Percentiles rank a stretch among this genome's conserved stretches.
Evolutionary conservation across 1,140 invertebrate species (phyloP).

Genomic region (Eriosoma lanigerum): DNA sequence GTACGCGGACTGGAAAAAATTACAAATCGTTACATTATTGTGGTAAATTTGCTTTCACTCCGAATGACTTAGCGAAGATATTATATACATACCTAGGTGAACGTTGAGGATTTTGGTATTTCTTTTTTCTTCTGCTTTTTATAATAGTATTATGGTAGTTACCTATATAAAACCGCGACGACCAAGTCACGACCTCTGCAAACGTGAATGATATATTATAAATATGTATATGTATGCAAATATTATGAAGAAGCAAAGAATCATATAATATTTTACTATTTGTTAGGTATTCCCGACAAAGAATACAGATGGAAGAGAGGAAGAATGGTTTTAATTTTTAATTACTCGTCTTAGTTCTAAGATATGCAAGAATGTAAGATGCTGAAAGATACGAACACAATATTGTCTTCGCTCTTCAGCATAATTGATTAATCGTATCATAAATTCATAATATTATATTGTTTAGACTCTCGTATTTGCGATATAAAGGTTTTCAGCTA

Average conservation of each 20-base stretch:
- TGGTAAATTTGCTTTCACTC: slow-evolving; percentile 47
- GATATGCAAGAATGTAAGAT: slow-evolving; percentile 18
- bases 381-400: slow-evolving; percentile 2
- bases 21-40: slow-evolving; percentile 27
- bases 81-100: neutral
- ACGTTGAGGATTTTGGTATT: neutral
- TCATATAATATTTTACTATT: neutral
- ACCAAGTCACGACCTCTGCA: neutral
- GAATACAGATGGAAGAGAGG: neutral
- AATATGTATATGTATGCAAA: neutral
- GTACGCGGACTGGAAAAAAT: slow-evolving; percentile 21
- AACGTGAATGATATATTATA: neutral
- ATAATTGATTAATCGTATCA: slow-evolving; percentile 40
- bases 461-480: neutral
- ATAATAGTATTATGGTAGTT: neutral
- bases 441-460: neutral
- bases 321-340: neutral
- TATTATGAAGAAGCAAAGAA: neutral
- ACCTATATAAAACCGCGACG: neutral
- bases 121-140: slow-evolving; percentile 13
- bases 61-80: slow-evolving; percentile 12
- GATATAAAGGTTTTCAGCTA: neutral
- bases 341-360: neutral
- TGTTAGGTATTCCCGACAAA: slow-evolving; percentile 20
- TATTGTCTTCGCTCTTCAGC: neutral